Percentiles rank a stretch among this genome's conserved stretches.
phyloP scores from a whole-genome alignment of 2,888 invertebrate species.

The Baccha elongata region DNA sequence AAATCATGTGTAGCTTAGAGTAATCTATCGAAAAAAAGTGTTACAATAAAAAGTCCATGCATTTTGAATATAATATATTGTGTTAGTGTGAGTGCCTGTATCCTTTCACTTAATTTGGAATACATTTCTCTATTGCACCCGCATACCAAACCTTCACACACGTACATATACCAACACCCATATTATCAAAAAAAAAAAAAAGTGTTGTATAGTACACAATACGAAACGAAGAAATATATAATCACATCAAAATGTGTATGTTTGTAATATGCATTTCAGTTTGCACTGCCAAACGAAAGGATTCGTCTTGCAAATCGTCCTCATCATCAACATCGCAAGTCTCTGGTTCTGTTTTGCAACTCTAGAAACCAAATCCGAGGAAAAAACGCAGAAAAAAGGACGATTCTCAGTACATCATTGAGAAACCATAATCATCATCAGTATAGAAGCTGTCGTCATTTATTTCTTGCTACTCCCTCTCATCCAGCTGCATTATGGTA shows the following conservation, averaged over 20 bases:
- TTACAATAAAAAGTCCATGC: constrained; percentile 26
- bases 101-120: constrained; percentile 44
- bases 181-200: constrained; percentile 1
- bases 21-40: constrained; percentile 24
- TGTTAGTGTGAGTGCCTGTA: constrained; percentile 19
- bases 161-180: constrained; percentile 30
- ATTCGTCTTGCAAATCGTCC: constrained; percentile 74
- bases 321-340: constrained; percentile 71
- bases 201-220: constrained; percentile 15
- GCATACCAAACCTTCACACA: constrained; percentile 24
- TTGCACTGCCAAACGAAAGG: constrained; percentile 76
- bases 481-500: constrained; percentile 66
- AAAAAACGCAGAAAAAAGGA: constrained; percentile 1
- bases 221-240: constrained; percentile 24
- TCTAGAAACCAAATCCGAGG: constrained; percentile 51
- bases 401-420: constrained; percentile 48
- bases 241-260: constrained; percentile 75
- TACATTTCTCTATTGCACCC: constrained; percentile 32
- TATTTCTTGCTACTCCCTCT: constrained; percentile 34
- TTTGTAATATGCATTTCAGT: constrained; percentile 76
- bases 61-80: constrained; percentile 14
- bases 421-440: constrained; percentile 41
- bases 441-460: constrained; percentile 4
- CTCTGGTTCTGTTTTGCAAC: constrained; percentile 60
- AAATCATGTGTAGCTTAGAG: constrained; percentile 21